Evolutionary conservation across 2,888 invertebrate genomes (phyloP), one percentile per base, ranked within the genome.

Genomic region (Chrysotoxum bicinctum): DNA sequence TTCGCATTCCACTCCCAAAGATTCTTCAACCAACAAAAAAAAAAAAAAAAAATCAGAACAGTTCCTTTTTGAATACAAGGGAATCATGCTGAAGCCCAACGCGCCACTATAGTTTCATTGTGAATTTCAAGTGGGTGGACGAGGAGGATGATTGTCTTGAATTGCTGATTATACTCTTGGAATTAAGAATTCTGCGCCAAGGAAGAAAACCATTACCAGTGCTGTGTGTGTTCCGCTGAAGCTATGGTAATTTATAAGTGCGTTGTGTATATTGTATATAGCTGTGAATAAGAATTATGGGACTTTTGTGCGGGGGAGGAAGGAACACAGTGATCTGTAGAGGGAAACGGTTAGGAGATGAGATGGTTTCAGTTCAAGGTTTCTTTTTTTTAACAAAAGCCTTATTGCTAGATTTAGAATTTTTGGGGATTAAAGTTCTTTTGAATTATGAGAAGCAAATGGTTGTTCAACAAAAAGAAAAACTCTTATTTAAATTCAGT

Each of bases 141-240:
- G 21, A 35, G 30, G 45, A 45, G 45, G 45, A 45, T 56, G 16
- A 50, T 48, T 75, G 66, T 68, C 68, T 76, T 76, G 75, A 76
- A 76, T 68, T 68, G 48, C 75, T 76, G 75, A 68, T 76, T 76
- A 68, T 21, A 37, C 58, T 37, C 68, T 68, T 26, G 16, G 48
- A 68, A 68, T 54, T 43, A 58, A 48, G 64, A 64, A 64, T 64
- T 69, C 35, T 48, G 58, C 56, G 50, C 64, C 64, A 45, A 60
- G 30, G 64, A 45, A 64, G 19, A 45, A 45, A 26, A 43, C 26
- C 23, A 19, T 26, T 26, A 23, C 23, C 26, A 26, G 16, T 30
- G 6, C 12, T 26, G 2, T 56, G 6, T 48, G 45, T 23, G 23
- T 9, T 45, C 1, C 45, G 19, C 19, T 45, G 45, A n/a, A n/a